Base-by-base conservation (phyloP, 2,888 invertebrate genomes). In the Alloscopus bannaensis region DNA sequence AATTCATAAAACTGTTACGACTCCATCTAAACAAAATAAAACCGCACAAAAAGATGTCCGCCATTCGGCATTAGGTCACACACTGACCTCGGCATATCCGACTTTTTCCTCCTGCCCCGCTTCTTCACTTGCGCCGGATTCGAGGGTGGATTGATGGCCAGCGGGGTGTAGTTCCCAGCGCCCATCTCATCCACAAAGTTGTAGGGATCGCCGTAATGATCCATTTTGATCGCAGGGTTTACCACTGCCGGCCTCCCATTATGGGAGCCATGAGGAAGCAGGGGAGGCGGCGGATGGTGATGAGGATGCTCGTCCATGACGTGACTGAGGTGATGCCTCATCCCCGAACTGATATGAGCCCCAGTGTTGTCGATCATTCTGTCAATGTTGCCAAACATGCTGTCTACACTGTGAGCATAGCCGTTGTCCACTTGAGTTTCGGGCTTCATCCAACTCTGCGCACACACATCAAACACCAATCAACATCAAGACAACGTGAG, bases 341-440 rank as follows among this genome's bases (percentile, higher is more conserved):
- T 73, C 73, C 69, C 79, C 60, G 77, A 76, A 47, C 83, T 83
- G 28, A 85, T 76, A 45, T 77, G 72, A 47, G 80, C 78, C 50
- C 82, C 82, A 66, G 71, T 59, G 66, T 79, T 79, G 72, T 83
- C 83, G 64, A 84, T 81, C 77, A 84, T 81, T 80, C 84, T 75
- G 50, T 88, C 88, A 71, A 79, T 79, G 57, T 79, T 79, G 20
- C 79, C 72, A 52, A 79, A 87, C 82, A 80, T 88, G 86, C 59
- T 87, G 87, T 88, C 88, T 83, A 88, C 88, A 85, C 88, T 94
- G 86, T 95, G 95, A 91, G 95, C 95, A 90, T 95, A 95, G 85
- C 95, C 95, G 90, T 95, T 95, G 90, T 95, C 95, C 95, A 87
- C 81, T 75, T 94, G 93, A 87, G 92, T 93, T 90, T 95, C 95